phyloP scores from a whole-genome alignment of 2,797 vertebrate species.

The Dendrocincla fuliginosa region DNA sequence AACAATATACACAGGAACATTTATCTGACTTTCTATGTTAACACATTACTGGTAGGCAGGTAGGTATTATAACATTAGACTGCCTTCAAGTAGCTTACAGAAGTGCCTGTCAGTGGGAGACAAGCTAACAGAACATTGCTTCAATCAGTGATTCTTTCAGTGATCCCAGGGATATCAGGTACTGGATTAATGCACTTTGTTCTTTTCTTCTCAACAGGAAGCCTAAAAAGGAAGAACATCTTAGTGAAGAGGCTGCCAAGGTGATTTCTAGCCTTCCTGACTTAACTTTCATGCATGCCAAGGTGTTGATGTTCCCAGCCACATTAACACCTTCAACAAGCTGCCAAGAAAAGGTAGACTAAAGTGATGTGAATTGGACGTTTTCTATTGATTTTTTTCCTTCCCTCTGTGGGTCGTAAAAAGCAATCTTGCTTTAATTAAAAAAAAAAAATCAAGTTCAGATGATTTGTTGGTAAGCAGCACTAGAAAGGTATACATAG shows the following conservation, averaged over 20 bases:
- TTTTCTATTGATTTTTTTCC: conserved; percentile 66
- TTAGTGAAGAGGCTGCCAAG: conserved; percentile 84
- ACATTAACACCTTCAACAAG: conserved; percentile 82
- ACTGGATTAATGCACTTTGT: conserved; percentile 33
- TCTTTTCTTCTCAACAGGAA: conserved; percentile 77
- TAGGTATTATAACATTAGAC: background rate
- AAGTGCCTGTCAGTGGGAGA: conserved; percentile 23
- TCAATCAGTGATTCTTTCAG: conserved; percentile 1
- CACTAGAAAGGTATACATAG: conserved; percentile 85
- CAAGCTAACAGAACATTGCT: background rate
- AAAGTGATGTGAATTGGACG: conserved; percentile 67
- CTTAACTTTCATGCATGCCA: conserved; percentile 91
- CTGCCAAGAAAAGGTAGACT: conserved; percentile 74
- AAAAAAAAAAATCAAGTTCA: conserved; percentile 74
- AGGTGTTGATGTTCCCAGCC: conserved; percentile 92
- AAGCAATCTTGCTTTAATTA: conserved; percentile 78
- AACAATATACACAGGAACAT: background rate
- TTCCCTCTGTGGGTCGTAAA: conserved; percentile 57
- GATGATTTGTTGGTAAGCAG: conserved; percentile 83
- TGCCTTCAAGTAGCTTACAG: background rate
- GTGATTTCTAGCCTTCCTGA: conserved; percentile 85
- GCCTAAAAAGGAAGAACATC: conserved; percentile 81
- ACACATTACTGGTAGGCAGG: background rate
- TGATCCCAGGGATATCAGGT: background rate
- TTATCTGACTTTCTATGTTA: background rate